Evolutionary conservation across 2,797 vertebrate species (phyloP), one percentile per base, ranked within the genome.

Genomic region (Todus mexicanus): DNA sequence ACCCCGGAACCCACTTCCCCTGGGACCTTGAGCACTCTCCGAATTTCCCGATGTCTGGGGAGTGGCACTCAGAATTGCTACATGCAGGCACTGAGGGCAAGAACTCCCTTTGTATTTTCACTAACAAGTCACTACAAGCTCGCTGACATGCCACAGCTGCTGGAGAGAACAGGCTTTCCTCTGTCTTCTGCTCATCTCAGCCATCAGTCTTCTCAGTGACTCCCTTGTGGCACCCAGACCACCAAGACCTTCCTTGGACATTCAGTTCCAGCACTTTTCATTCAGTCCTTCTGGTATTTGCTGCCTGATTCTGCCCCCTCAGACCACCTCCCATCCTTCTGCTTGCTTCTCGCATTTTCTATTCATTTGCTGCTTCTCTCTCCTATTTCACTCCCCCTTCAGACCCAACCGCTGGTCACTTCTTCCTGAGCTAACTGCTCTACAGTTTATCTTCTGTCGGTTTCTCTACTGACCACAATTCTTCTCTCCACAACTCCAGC

Each of bases 81-180:
- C 87, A 72, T 5, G 20, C 71, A 92, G 83, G 17, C 64, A n/a
- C 57, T 4, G 68, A 64, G 42, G 6, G 21, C 26, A 87, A 73
- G 35, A 91, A 35, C 38, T 90, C 87, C 79, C 56, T 90, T 94
- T 87, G 20, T 87, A 29, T 38, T 89, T n/a, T 87, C 47, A 69
- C 73, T 42, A 54, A 79, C 94, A 92, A 96, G 93, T 90, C 92
- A 31, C 78, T 83, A 84, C 95, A 94, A 56, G 86, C 57, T 57
- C 51, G 35, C 56, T 1, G 15, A 73, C 71, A 1, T 21, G 45
- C 71, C 71, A 57, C 71, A 77, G 81, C 80, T 74, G 72, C 88
- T 61, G 59, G 19, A 17, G 26, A 53, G 53, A 85, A 51, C 70
- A 64, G 54, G n/a, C 57, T 71, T 47, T 81, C 40, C 47, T 68